Percentiles rank a stretch among this genome's conserved stretches.
phyloP scores from a whole-genome alignment of 2,888 invertebrate genomes.

The Ariolimax columbianus region DNA sequence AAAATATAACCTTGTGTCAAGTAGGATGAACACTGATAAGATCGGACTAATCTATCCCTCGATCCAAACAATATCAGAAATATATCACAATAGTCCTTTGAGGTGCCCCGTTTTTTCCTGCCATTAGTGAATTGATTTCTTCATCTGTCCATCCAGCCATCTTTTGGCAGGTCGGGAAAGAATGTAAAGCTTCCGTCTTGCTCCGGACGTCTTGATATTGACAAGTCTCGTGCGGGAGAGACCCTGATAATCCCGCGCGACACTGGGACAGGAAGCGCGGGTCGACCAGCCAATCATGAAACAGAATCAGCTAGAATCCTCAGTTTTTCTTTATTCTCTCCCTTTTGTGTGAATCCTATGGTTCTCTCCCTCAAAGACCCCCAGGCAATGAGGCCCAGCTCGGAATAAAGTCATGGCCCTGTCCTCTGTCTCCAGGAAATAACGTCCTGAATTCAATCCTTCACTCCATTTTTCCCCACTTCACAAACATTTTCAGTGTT shows the following conservation, averaged over 20 bases:
- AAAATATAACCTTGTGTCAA: too few species aligned
- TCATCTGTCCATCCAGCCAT: background rate
- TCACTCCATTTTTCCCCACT: background rate
- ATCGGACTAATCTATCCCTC: too few species aligned
- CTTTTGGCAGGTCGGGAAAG: background rate
- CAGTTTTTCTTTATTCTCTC: conserved; percentile 5
- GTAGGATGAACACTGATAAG: too few species aligned
- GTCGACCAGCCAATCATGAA: conserved; percentile 35
- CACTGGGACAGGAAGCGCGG: conserved; percentile 44
- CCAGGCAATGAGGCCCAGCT: background rate
- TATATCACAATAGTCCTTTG: too few species aligned
- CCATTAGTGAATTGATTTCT: background rate
- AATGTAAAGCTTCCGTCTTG: background rate
- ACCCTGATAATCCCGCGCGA: conserved; percentile 27
- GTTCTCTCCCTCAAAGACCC: background rate
- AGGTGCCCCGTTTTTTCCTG: background rate
- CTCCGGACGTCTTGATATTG: conserved; percentile 30
- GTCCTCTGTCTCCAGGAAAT: background rate
- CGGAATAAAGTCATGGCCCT: background rate
- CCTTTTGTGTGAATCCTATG: background rate
- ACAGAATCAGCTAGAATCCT: conserved; percentile 2
- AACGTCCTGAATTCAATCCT: background rate
- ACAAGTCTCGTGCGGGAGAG: conserved; percentile 25
- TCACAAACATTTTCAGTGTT: too few species aligned
- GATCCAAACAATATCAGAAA: too few species aligned